A percentile compares a stretch with the other conserved stretches of the same genome.
phyloP scores from a whole-genome alignment of 2,113 vertebrate genomes.

The Nanorana parkeri region DNA sequence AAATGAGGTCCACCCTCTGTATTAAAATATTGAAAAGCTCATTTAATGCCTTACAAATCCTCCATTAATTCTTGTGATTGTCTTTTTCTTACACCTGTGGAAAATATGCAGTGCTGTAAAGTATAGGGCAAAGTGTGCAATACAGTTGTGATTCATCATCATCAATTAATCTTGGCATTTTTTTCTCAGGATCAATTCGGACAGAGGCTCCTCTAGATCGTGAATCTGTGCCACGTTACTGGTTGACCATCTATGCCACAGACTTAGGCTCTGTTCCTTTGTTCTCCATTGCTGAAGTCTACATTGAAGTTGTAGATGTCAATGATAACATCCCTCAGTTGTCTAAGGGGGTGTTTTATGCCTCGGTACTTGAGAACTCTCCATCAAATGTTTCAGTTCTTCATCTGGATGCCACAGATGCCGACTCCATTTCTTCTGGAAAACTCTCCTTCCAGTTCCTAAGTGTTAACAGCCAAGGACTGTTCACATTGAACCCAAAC shows the following conservation, averaged over 20 bases:
- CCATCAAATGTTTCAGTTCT: constrained; percentile 77
- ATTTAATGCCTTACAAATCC: neutral
- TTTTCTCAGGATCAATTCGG: constrained; percentile 80
- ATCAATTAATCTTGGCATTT: neutral
- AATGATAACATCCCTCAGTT: constrained; percentile 94
- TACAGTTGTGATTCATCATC: neutral
- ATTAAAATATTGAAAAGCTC: neutral
- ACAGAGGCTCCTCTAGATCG: constrained; percentile 81
- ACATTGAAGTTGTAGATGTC: constrained; percentile 86
- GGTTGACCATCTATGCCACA: constrained; percentile 87
- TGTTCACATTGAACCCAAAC: constrained; percentile 79
- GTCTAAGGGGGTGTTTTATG: constrained; percentile 87
- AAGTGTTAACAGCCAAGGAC: constrained; percentile 77
- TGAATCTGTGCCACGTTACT: constrained; percentile 83
- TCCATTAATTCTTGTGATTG: neutral
- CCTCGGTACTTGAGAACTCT: constrained; percentile 83
- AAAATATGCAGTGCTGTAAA: neutral
- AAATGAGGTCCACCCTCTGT: neutral
- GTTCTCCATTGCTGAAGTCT: constrained; percentile 87
- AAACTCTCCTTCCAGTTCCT: constrained; percentile 87
- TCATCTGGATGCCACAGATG: constrained; percentile 82
- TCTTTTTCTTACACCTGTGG: neutral
- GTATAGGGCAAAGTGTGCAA: neutral
- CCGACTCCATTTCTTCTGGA: constrained; percentile 82
- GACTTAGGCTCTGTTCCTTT: constrained; percentile 86